phyloP scores from a whole-genome alignment of 2,888 invertebrate genomes.

The Caenorhabditis uteleia region DNA sequence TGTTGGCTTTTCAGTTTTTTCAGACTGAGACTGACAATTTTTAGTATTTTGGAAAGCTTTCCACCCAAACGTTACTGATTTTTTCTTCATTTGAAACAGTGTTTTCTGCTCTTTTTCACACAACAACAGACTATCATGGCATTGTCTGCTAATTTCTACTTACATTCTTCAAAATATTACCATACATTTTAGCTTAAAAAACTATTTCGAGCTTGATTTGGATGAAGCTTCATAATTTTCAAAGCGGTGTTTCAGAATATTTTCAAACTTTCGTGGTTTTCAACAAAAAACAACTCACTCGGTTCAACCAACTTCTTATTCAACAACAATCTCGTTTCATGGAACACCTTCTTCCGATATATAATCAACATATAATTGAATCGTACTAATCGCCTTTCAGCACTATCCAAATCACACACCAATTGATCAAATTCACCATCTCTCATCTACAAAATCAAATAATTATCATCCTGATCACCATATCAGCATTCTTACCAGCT shows the following conservation, averaged over 20 bases:
- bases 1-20: too few species aligned
- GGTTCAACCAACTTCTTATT: conserved; percentile 44
- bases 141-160: too few species aligned
- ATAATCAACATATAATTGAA: conserved; percentile 53
- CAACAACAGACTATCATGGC: too few species aligned
- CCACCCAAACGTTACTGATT: too few species aligned
- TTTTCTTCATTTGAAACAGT: too few species aligned
- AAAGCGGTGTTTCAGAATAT: not conserved
- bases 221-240: too few species aligned
- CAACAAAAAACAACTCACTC: conserved; percentile 21
- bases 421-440: conserved; percentile 56
- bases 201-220: too few species aligned
- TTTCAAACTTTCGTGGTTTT: not conserved
- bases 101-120: too few species aligned
- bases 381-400: conserved; percentile 55
- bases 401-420: conserved; percentile 53
- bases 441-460: conserved; percentile 25
- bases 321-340: conserved; percentile 41
- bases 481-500: conserved; percentile 34
- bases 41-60: too few species aligned
- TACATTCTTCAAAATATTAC: too few species aligned
- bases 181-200: too few species aligned
- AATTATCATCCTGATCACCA: not conserved
- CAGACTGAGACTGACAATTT: too few species aligned
- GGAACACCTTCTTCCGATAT: conserved; percentile 50